A percentile compares a stretch with the other conserved stretches of the same genome.
These are phyloP conservation scores for Dicycla oo DNA, from an alignment of 2,888 invertebrate genomes.

Conservation along the genomic window DNA sequence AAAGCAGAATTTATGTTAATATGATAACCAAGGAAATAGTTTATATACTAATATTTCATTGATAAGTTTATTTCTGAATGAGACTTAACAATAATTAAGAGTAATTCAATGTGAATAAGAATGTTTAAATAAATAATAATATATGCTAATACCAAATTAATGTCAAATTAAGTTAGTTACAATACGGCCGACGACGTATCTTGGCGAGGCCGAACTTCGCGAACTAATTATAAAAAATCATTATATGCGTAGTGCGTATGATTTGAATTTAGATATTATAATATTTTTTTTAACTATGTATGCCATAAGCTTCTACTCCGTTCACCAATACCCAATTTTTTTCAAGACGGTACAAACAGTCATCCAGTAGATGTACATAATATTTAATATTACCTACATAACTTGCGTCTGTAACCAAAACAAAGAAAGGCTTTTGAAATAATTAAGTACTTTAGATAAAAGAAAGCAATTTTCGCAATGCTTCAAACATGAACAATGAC, in stretches of 20 bases:
- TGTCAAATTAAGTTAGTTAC: too few species aligned
- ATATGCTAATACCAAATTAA: too few species aligned
- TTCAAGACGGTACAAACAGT: too few species aligned
- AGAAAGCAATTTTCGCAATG: constrained; percentile 20
- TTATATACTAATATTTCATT: constrained; percentile 18
- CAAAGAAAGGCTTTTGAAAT: neutral
- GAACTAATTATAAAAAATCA: too few species aligned
- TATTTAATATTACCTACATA: neutral
- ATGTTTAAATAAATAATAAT: neutral
- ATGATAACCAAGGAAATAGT: constrained; percentile 8
- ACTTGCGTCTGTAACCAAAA: neutral
- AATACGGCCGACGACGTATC: too few species aligned
- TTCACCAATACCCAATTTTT: too few species aligned
- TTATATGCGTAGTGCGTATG: too few species aligned
- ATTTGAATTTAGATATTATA: too few species aligned
- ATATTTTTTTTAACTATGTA: too few species aligned
- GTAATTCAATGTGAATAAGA: neutral
- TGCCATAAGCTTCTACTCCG: too few species aligned
- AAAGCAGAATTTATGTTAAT: constrained; percentile 10
- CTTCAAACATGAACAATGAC: constrained; percentile 11
- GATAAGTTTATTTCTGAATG: constrained; percentile 28
- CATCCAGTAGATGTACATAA: too few species aligned
- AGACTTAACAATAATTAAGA: neutral
- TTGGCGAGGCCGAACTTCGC: too few species aligned
- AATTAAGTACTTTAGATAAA: constrained; percentile 8